Conservation (phyloP, 2,888 invertebrate genomes). For the Melangyna quadrimaculata region DNA sequence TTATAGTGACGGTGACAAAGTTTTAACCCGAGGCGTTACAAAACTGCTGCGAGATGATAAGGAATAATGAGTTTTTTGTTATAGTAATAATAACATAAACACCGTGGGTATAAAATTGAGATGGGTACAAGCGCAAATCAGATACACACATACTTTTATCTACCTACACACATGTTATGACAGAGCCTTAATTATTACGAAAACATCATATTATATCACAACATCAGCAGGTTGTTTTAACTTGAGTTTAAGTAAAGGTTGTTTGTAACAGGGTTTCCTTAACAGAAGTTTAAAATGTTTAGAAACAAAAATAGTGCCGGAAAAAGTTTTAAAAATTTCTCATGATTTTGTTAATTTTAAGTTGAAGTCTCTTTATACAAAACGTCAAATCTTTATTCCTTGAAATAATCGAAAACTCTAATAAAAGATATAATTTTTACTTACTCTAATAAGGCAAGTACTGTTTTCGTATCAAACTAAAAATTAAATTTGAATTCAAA, state of each 20-base stretch:
- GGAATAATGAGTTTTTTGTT: constrained; percentile 54
- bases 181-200: background rate
- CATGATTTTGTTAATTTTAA: no score
- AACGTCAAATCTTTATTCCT: no score
- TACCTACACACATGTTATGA: background rate
- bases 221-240: background rate
- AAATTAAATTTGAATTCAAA: no score
- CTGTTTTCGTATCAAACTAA: no score
- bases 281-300: background rate
- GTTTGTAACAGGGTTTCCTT: background rate
- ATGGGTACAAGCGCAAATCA: background rate
- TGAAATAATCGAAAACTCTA: no score
- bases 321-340: background rate
- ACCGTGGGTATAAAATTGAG: constrained; percentile 2
- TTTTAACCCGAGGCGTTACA: constrained; percentile 38
- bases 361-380: no score
- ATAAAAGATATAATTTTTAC: no score
- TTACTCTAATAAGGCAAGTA: no score
- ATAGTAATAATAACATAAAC: constrained; percentile 30
- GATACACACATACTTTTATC: no score
- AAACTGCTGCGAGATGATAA: constrained; percentile 39
- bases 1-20: constrained; percentile 68
- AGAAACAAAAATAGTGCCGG: background rate
- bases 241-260: background rate
- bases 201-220: background rate